A percentile compares a stretch with the other conserved stretches of the same genome.
phyloP scores from a whole-genome alignment of 2,113 vertebrate genomes.

The Atractosteus spatula region DNA sequence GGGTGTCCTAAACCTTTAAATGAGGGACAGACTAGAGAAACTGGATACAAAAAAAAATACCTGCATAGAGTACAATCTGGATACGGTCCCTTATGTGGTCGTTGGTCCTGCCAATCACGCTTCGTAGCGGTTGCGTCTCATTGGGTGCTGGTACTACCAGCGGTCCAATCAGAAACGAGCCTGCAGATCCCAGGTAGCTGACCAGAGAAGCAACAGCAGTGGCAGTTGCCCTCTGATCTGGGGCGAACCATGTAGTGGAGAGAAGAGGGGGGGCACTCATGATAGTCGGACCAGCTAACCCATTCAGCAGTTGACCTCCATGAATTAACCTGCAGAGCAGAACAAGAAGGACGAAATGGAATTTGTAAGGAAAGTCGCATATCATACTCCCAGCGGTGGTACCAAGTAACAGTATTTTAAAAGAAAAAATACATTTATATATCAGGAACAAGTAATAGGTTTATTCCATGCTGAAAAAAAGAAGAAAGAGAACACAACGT shows the following conservation, averaged over 20 bases:
- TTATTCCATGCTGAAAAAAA: too few species aligned
- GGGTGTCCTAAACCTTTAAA: too few species aligned
- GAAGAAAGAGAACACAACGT: too few species aligned
- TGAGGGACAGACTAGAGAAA: background rate
- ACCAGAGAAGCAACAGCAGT: slow-evolving; percentile 88
- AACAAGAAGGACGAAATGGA: too few species aligned
- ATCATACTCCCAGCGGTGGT: too few species aligned
- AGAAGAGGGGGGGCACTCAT: slow-evolving; percentile 90
- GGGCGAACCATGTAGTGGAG: slow-evolving; percentile 93
- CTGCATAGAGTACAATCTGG: slow-evolving; percentile 87
- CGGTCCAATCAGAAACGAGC: slow-evolving; percentile 84
- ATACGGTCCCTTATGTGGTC: slow-evolving; percentile 78
- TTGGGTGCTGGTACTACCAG: slow-evolving; percentile 88
- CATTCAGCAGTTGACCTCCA: slow-evolving; percentile 88
- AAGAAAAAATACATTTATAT: too few species aligned
- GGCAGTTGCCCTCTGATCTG: slow-evolving; percentile 91
- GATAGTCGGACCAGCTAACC: slow-evolving; percentile 88
- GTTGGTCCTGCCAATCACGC: slow-evolving; percentile 25
- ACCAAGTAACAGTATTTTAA: too few species aligned
- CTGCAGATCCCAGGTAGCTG: slow-evolving; percentile 80
- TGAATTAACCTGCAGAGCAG: slow-evolving; percentile 80
- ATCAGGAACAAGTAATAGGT: too few species aligned
- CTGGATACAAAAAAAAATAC: slow-evolving; percentile 48
- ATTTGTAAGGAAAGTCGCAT: too few species aligned
- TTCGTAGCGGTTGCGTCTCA: slow-evolving; percentile 50